Evolutionary conservation across 1,140 invertebrate genomes (phyloP).

Genomic region (Drosophila pseudoananassae): DNA sequence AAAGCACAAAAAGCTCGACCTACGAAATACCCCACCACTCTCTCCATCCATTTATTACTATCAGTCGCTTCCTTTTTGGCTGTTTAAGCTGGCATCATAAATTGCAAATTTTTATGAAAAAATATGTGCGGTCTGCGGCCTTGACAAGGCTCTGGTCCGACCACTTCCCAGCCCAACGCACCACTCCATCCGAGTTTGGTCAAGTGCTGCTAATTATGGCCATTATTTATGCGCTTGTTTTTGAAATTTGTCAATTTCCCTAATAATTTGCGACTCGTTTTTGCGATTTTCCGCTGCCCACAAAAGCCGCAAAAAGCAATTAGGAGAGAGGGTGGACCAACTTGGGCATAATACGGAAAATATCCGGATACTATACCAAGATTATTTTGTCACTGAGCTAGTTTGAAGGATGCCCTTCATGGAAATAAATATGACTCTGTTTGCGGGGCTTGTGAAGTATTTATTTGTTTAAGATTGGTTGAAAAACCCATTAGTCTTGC

Average conservation of each 20-base stretch:
- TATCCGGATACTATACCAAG: background rate
- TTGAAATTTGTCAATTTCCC: conserved; percentile 48
- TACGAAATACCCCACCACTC: background rate
- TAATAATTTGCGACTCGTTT: conserved; percentile 43
- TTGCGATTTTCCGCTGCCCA: conserved; percentile 9
- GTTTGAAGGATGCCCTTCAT: conserved; percentile 15
- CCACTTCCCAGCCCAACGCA: background rate
- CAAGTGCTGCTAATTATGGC: conserved; percentile 52
- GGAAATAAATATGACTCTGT: conserved; percentile 22
- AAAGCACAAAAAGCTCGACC: background rate
- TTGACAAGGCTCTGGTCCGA: conserved; percentile 19
- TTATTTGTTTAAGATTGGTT: conserved; percentile 23
- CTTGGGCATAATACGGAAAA: background rate
- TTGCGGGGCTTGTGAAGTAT: conserved; percentile 6
- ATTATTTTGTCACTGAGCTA: background rate
- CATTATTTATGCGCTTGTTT: conserved; percentile 51
- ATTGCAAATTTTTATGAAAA: conserved; percentile 36
- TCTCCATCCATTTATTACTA: conserved; percentile 13
- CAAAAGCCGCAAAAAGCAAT: conserved; percentile 35
- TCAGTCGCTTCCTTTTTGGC: conserved; percentile 10
- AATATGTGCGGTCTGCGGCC: conserved; percentile 29
- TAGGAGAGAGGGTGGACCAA: conserved; percentile 9
- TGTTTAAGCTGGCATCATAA: conserved; percentile 26
- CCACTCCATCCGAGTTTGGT: conserved; percentile 13
- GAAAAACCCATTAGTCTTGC: conserved; percentile 37